A percentile compares a stretch with the other conserved stretches of the same genome.
These are phyloP conservation scores for Incurvaria masculella DNA, from an alignment of 2,888 invertebrate genomes.

Conservation along the genomic window DNA sequence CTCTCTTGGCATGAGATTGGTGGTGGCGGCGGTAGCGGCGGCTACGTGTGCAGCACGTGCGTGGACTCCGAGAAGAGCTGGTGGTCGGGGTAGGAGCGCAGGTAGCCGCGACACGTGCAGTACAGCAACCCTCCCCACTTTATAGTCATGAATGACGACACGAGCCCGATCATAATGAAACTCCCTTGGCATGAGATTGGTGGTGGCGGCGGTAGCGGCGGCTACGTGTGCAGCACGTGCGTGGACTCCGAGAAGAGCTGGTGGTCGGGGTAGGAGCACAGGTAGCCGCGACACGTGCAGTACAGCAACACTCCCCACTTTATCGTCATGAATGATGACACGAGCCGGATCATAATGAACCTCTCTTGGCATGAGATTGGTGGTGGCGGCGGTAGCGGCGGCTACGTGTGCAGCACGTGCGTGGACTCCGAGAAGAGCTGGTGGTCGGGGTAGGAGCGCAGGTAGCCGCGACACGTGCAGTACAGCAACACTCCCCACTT, in stretches of 20 bases:
- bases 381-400: too few relatives aligned
- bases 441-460: constrained; percentile 42
- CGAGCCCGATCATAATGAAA: constrained; percentile 40
- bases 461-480: constrained; percentile 39
- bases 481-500: constrained; percentile 52
- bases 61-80: constrained; percentile 47
- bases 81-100: constrained; percentile 42
- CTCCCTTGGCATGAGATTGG: too few relatives aligned
- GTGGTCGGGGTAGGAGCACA: constrained; percentile 42
- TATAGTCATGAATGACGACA: constrained; percentile 55
- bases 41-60: constrained; percentile 41
- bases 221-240: constrained; percentile 41
- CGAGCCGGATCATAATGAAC: constrained; percentile 40
- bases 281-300: constrained; percentile 39
- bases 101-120: constrained; percentile 39
- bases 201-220: too few relatives aligned
- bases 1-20: too few relatives aligned
- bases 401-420: constrained; percentile 41
- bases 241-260: constrained; percentile 47
- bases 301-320: constrained; percentile 52
- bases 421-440: constrained; percentile 47
- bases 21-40: too few relatives aligned
- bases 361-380: too few relatives aligned
- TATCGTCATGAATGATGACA: constrained; percentile 55
- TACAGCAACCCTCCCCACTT: constrained; percentile 52